Evolutionary conservation across 2,888 invertebrate genomes (phyloP).

Genomic region (Teinopalpus imperialis): DNA sequence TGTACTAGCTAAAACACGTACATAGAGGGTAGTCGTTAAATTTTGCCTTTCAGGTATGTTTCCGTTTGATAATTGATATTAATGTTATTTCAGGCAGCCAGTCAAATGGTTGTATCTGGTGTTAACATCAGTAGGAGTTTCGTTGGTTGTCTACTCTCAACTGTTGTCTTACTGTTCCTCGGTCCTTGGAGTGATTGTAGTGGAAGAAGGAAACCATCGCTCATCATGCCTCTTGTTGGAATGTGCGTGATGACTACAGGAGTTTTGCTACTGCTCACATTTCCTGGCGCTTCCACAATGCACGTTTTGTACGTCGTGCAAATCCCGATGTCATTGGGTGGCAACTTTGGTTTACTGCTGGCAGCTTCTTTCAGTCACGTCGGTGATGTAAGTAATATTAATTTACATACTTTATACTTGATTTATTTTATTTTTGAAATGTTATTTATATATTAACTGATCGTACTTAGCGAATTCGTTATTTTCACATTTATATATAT

Average conservation of each 20-base stretch:
- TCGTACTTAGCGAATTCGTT: too few relatives aligned
- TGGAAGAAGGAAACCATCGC: slow-evolving; percentile 80
- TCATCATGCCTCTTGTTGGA: slow-evolving; percentile 79
- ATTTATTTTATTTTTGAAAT: too few relatives aligned
- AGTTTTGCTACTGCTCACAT: slow-evolving; percentile 64
- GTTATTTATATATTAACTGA: too few relatives aligned
- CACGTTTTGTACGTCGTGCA: slow-evolving; percentile 71
- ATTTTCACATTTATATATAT: too few relatives aligned
- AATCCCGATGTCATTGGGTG: slow-evolving; percentile 86
- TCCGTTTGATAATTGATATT: too few relatives aligned
- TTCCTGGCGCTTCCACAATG: slow-evolving; percentile 65
- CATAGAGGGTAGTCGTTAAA: too few relatives aligned
- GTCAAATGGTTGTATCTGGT: slow-evolving; percentile 83
- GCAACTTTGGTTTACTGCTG: slow-evolving; percentile 86
- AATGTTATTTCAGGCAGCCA: slow-evolving; percentile 62
- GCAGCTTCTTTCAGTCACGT: slow-evolving; percentile 90
- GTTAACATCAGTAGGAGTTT: slow-evolving; percentile 84
- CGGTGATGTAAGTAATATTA: slow-evolving; percentile 84
- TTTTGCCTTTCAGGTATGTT: too few relatives aligned
- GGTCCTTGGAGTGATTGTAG: slow-evolving; percentile 85
- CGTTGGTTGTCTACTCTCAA: slow-evolving; percentile 80
- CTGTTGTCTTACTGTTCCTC: slow-evolving; percentile 80
- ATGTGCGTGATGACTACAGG: slow-evolving; percentile 75
- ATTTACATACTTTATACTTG: background rate
- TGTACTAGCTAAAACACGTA: too few relatives aligned